These are phyloP conservation scores for Arothron firmamentum DNA, from an alignment of 2,113 vertebrate genomes.

Conservation along the genomic window DNA sequence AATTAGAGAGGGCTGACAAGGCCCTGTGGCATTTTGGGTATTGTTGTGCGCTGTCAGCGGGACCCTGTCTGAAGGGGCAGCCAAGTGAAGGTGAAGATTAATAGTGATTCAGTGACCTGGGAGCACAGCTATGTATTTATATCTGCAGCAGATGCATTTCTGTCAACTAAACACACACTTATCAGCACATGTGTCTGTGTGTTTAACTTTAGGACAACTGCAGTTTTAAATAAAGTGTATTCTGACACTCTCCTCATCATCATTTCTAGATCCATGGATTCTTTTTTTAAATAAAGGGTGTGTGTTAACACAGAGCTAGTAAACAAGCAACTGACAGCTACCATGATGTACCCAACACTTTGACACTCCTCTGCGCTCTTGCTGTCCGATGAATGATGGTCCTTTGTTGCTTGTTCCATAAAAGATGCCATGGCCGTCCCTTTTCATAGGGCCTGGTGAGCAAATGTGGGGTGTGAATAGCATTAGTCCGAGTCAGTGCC, in stretches of 20 bases:
- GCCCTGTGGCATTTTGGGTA: slow-evolving; percentile 62
- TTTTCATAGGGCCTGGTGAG: slow-evolving; percentile 62
- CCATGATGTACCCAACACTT: slow-evolving; percentile 15
- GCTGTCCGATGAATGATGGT: slow-evolving; percentile 64
- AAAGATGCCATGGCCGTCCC: slow-evolving; percentile 53
- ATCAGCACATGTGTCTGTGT: background rate
- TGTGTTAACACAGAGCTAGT: slow-evolving; percentile 5
- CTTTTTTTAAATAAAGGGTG: background rate
- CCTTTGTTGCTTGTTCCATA: slow-evolving; percentile 63
- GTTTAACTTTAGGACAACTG: background rate
- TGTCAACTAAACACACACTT: background rate
- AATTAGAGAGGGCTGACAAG: slow-evolving; percentile 72
- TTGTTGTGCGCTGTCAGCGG: slow-evolving; percentile 63
- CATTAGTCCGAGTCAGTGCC: slow-evolving; percentile 74
- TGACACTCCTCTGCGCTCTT: slow-evolving; percentile 23
- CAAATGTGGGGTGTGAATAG: slow-evolving; percentile 71
- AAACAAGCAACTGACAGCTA: slow-evolving; percentile 7
- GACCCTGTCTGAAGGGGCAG: slow-evolving; percentile 51
- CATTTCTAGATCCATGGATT: too few species aligned
- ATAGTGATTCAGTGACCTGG: slow-evolving; percentile 61
- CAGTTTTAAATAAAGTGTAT: too few species aligned
- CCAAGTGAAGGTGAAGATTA: slow-evolving; percentile 68
- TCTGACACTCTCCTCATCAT: background rate
- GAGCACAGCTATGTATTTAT: slow-evolving; percentile 54
- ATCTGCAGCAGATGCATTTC: slow-evolving; percentile 24